Evolutionary conservation across 2,113 vertebrate species (phyloP), one percentile per base, ranked within the genome.

Genomic region (Pituophis catenifer): DNA sequence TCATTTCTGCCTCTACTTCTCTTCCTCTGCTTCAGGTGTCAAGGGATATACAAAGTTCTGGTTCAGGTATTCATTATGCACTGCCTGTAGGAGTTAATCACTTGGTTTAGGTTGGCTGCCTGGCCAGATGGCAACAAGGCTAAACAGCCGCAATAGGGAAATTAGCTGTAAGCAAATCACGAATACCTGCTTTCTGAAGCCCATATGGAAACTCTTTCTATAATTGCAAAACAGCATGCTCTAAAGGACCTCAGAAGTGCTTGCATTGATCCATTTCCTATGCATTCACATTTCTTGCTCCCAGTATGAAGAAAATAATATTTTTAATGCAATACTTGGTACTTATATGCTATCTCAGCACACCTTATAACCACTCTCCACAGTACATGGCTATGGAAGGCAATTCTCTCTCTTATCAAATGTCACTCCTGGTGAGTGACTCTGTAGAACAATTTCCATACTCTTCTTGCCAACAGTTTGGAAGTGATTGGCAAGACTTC

Each of bases 161-260:
- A 52, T 62, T 53, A 10, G 57, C 81, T 54, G 19, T 29, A 54
- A 57, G 50, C 26, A 85, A 53, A 12, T 6, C 75, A 90, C 38
- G 5, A 91, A 48, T 55, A 88, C 90, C 90, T 93, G 33, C 4
- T 48, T 88, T 91, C 33, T 48, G 29, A 3, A 33, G 7, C 55
- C 93, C 86, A 91, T 75, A 57, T 88, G 90, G 52, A 81, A 93
- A 91, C 38, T 9, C 21, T 90, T 86, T 48, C 13, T 29, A 86
- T 90, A 86, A 86, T 90, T 62, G 75, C 55, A 90, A 93, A 93
- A 87, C 58, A 87, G 89, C 29, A 90, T 38, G 75, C 44, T 86
- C 75, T 7, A 21, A 33, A 86, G 52, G 11, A 19, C 88, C 15
- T 33, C 48, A 29, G 44, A 62, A 62, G 59, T 7, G 0, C 48